Evolutionary conservation across 30 jellyfish, hydroid and myxozoan species (phyloP), one percentile per base, ranked within the genome.

Genomic region (Mastigias papua): DNA sequence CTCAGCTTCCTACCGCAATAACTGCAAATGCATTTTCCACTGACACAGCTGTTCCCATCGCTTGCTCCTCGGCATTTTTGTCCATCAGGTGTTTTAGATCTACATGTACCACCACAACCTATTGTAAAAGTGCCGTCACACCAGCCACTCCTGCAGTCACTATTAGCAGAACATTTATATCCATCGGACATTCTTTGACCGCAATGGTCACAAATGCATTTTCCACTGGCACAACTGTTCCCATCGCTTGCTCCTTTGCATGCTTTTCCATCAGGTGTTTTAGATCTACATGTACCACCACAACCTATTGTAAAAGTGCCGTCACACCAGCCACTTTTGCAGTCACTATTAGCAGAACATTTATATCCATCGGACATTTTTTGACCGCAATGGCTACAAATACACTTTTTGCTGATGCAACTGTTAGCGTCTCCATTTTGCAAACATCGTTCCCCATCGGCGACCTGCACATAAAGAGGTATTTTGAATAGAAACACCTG

Each of bases 21-120:
- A 22, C 87, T 76, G 27, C 87, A 76, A 2, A 48, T 76, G 63
- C 87, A 76, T 50, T 50, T 27, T 23, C 54, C 60, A 76, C 87
- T 76, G 16, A 16, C 2, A 35, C 87, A 76, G 19, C 61, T 51
- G 8, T 51, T 28, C 25, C 76, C 87, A 28, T 51, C 87, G n/a
- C 72, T 42, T 42, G 54, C 54, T 15, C 54, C 54, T 42, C 13
- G 61, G 22, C 87, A 76, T 25, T 31, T 8, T 48, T 76, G 66
- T 19, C 60, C 57, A n/a, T 76, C 76, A 19, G 25, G 54, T 4
- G 54, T 42, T 42, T 42, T 42, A 15, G 54, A 42, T 42, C 13
- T 42, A 15, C 54, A 42, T 42, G 13, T 42, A 15, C 54, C 54
- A 4, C 13, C 13, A 42, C 54, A 42, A 15, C 54, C 54, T 4